Evolutionary conservation across 2,888 invertebrate genomes (phyloP).

Genomic region (Drosophila buzzatii): DNA sequence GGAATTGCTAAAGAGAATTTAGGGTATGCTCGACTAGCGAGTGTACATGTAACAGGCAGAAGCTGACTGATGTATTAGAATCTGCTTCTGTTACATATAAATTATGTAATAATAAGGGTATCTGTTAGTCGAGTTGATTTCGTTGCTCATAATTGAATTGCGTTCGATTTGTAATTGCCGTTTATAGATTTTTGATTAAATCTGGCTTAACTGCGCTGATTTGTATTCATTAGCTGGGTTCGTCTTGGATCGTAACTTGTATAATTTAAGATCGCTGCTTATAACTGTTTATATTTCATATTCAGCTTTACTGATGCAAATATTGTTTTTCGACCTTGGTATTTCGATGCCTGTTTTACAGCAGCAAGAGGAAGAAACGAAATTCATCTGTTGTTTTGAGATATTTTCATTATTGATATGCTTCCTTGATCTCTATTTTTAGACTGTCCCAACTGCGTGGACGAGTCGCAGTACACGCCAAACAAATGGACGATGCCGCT

Average conservation of each 20-base stretch:
- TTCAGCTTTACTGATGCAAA: not conserved
- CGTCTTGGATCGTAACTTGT: slow-evolving; percentile 20
- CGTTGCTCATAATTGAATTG: not conserved
- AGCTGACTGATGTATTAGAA: not conserved
- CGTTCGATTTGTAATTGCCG: not conserved
- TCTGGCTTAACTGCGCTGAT: slow-evolving; percentile 1
- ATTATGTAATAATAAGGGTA: not conserved
- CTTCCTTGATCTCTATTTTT: slow-evolving; percentile 56
- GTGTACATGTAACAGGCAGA: not conserved
- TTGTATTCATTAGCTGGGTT: slow-evolving; percentile 3
- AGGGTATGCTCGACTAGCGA: not conserved
- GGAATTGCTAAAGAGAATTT: not conserved
- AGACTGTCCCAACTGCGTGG: slow-evolving; percentile 94
- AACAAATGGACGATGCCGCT: slow-evolving; percentile 96
- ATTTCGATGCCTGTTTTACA: slow-evolving; percentile 17
- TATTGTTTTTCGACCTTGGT: slow-evolving; percentile 24
- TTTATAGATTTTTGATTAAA: slow-evolving; percentile 5
- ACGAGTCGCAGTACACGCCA: slow-evolving; percentile 89
- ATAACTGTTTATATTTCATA: slow-evolving; percentile 20
- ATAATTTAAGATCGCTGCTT: slow-evolving; percentile 17
- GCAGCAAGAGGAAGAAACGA: not conserved
- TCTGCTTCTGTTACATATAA: no score
- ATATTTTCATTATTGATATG: slow-evolving; percentile 17
- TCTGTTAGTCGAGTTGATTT: not conserved
- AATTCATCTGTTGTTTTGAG: slow-evolving; percentile 1